Base-by-base conservation (phyloP, 2,797 vertebrate genomes). In the Erethizon dorsatum region DNA sequence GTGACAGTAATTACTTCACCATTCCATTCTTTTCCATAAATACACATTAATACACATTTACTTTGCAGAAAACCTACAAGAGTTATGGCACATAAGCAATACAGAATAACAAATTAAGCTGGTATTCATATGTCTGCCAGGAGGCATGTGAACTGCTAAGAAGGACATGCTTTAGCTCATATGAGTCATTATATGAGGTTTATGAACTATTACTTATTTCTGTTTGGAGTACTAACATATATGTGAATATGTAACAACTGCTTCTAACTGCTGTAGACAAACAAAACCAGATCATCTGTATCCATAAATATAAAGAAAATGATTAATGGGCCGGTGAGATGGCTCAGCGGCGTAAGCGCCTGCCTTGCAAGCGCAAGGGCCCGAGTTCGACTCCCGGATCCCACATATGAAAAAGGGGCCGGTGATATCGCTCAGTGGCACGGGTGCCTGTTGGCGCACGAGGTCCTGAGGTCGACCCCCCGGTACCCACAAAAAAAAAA, bases 241-340 rank as follows among this genome's bases (percentile, higher is more conserved):
- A 83, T 92, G n/a, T 88, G 86, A 90, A 20, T 31, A 45, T 26
- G 71, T 52, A 28, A 37, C 73, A 92, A 75, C 5, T 80, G 47
- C 12, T 95, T 90, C 77, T 33, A 85, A 31, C 75, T 57, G 45
- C 52, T 73, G 20, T 87, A 57, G 94, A 86, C 41, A 56, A 69
- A 65, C 86, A 87, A 95, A 90, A 56, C 2, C 13, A 12, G 82
- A 65, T 83, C 82, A 91, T 83, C 41, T 83, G 6, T 79, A 47
- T 56, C 67, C 37, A 65, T 63, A 93, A 91, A 90, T 67, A 73
- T 92, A 37, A 90, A 92, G 65, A 67, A 80, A 13, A 20, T 84
- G 37, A 57, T 50, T 41, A 45, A 88, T 10, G 37, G n/a, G n/a
- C n/a, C n/a, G n/a, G n/a, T n/a, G n/a, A n/a, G n/a, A n/a, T n/a